phyloP scores from a whole-genome alignment of 2,113 vertebrate species.

The Kryptolebias marmoratus region DNA sequence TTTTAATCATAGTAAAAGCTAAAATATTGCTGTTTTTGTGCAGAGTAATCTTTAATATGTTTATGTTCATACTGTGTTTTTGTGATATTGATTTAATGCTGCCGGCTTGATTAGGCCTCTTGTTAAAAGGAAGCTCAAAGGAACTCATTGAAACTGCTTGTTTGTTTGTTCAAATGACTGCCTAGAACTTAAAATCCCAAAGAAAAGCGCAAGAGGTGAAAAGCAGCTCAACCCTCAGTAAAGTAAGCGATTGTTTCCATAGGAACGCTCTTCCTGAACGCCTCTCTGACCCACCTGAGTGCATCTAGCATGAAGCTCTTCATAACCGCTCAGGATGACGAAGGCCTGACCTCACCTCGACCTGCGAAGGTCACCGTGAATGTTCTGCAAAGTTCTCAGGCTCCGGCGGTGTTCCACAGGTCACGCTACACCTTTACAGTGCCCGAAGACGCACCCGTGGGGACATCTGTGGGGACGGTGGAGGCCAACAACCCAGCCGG shows the following conservation, averaged over 20 bases:
- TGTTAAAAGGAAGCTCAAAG: too few relatives aligned
- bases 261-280: slow-evolving; percentile 88
- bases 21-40: too few relatives aligned
- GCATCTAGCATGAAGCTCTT: slow-evolving; percentile 75
- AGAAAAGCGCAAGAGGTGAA: too few relatives aligned
- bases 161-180: too few relatives aligned
- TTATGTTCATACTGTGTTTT: too few relatives aligned
- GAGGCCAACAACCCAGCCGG: slow-evolving; percentile 81
- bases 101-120: too few relatives aligned
- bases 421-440: slow-evolving; percentile 85
- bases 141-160: too few relatives aligned
- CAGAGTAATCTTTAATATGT: too few relatives aligned
- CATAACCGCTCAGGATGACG: slow-evolving; percentile 85
- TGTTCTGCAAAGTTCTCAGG: slow-evolving; percentile 78
- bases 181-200: too few relatives aligned
- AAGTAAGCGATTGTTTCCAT: neutral
- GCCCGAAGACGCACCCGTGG: slow-evolving; percentile 82
- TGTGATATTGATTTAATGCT: too few relatives aligned
- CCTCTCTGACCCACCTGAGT: slow-evolving; percentile 81
- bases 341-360: slow-evolving; percentile 75
- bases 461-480: slow-evolving; percentile 83
- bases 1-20: too few relatives aligned
- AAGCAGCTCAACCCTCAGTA: neutral
- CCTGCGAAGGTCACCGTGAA: slow-evolving; percentile 86
- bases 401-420: slow-evolving; percentile 87